Evolutionary conservation across 2,888 invertebrate species (phyloP).

Genomic region (Leptarthrus brevirostris): DNA sequence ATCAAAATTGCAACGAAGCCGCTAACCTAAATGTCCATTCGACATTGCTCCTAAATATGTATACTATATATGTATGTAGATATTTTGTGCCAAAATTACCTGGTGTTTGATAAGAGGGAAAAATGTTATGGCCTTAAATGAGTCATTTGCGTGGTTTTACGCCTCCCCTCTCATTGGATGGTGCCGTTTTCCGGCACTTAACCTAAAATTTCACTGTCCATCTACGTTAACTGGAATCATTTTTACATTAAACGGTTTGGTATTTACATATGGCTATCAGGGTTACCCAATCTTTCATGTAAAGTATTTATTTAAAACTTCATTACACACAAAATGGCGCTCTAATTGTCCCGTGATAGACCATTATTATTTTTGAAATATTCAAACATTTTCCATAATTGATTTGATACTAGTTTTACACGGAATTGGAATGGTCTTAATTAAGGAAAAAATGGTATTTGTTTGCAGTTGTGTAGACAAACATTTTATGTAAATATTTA

Average conservation of each 20-base stretch:
- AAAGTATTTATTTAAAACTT: conserved; percentile 9
- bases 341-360: conserved; percentile 29
- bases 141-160: conserved; percentile 49
- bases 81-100: conserved; percentile 43
- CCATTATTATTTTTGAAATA: not conserved
- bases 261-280: conserved; percentile 24
- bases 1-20: not conserved
- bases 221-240: conserved; percentile 12
- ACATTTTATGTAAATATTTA: no score
- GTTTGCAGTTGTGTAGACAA: no score
- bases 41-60: not conserved
- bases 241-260: conserved; percentile 6
- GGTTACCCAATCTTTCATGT: conserved; percentile 19
- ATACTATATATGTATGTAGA: no score
- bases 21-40: not conserved
- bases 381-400: no score
- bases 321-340: not conserved
- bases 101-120: conserved; percentile 42
- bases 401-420: no score
- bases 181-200: conserved; percentile 13
- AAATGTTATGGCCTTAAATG: conserved; percentile 44
- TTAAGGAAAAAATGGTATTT: no score
- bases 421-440: no score
- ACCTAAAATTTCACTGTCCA: not conserved
- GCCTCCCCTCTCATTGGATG: conserved; percentile 7